A percentile compares a stretch with the other conserved stretches of the same genome.
These are phyloP conservation scores for Leptothorax acervorum DNA, from an alignment of 2,888 invertebrate species.

Conservation along the genomic window DNA sequence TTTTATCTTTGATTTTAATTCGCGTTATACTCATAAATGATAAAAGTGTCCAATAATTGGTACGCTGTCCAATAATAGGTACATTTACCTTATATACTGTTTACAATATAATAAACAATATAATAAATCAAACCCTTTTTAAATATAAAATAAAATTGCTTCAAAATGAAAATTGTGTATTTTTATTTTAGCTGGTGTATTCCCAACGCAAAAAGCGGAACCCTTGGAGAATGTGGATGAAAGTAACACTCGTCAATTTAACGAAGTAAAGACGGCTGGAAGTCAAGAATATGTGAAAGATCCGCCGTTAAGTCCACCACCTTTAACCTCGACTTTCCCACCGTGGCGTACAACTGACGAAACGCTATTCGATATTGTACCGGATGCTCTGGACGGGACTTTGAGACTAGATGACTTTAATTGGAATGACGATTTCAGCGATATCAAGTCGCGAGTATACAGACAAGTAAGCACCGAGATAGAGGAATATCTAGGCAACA, in stretches of 20 bases:
- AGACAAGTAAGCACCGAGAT: constrained; percentile 88
- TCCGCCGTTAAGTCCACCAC: constrained; percentile 83
- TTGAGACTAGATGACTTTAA: constrained; percentile 89
- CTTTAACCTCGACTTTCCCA: constrained; percentile 80
- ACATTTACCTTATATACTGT: too few species aligned
- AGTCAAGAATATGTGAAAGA: constrained; percentile 82
- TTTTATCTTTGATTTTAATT: too few species aligned
- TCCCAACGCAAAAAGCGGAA: constrained; percentile 88
- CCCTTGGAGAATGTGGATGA: constrained; percentile 79
- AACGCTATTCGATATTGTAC: constrained; percentile 86
- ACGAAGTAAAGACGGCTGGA: constrained; percentile 87
- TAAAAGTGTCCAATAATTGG: too few species aligned
- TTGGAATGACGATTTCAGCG: constrained; percentile 87
- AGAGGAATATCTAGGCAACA: constrained; percentile 88
- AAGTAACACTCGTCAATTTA: constrained; percentile 87
- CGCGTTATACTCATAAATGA: too few species aligned
- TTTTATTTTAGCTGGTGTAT: constrained; percentile 89
- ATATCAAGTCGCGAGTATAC: constrained; percentile 89
- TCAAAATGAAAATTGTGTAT: not conserved
- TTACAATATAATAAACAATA: too few species aligned
- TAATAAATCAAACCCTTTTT: not conserved
- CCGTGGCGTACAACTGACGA: constrained; percentile 84
- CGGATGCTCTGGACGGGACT: constrained; percentile 90
- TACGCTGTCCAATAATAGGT: too few species aligned
- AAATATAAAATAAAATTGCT: not conserved